Evolutionary conservation across 2,888 invertebrate genomes (phyloP).

Genomic region (Drosophila acutilabella): DNA sequence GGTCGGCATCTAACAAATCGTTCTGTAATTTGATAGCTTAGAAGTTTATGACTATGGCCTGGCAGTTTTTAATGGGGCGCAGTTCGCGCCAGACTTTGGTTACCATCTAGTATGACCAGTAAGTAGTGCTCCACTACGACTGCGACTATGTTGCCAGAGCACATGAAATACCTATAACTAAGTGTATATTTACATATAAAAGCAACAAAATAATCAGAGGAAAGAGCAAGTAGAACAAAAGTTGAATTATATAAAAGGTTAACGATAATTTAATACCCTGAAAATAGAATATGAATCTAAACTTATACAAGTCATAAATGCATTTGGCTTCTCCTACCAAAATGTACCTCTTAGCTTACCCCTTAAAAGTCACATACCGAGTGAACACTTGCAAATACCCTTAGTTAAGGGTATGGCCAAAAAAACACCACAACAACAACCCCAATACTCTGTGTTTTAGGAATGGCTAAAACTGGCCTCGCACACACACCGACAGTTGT

Average conservation of each 20-base stretch:
- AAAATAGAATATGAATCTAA: too few relatives aligned
- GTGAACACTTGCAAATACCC: background rate
- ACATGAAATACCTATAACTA: slow-evolving; percentile 16
- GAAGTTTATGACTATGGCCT: slow-evolving; percentile 80
- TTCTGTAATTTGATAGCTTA: slow-evolving; percentile 82
- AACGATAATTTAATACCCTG: background rate
- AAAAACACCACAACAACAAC: slow-evolving; percentile 4
- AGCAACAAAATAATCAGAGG: slow-evolving; percentile 18
- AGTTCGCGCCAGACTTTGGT: slow-evolving; percentile 58
- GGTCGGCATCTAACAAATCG: slow-evolving; percentile 82
- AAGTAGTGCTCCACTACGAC: slow-evolving; percentile 14
- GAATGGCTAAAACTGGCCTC: slow-evolving; percentile 57
- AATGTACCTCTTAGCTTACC: too few relatives aligned
- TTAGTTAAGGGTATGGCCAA: background rate
- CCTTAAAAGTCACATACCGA: background rate
- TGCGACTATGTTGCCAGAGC: slow-evolving; percentile 43
- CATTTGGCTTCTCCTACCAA: too few relatives aligned
- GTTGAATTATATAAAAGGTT: background rate
- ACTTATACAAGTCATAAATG: too few relatives aligned
- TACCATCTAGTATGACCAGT: slow-evolving; percentile 26
- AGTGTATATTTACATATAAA: slow-evolving; percentile 18
- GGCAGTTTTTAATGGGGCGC: slow-evolving; percentile 79
- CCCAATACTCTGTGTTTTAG: slow-evolving; percentile 36
- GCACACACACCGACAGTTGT: slow-evolving; percentile 19
- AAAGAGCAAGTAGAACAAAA: background rate